Percentiles rank a stretch among this genome's conserved stretches.
Conservation (phyloP, 2,113 vertebrate genomes). For the Bostrychus sinensis region DNA sequence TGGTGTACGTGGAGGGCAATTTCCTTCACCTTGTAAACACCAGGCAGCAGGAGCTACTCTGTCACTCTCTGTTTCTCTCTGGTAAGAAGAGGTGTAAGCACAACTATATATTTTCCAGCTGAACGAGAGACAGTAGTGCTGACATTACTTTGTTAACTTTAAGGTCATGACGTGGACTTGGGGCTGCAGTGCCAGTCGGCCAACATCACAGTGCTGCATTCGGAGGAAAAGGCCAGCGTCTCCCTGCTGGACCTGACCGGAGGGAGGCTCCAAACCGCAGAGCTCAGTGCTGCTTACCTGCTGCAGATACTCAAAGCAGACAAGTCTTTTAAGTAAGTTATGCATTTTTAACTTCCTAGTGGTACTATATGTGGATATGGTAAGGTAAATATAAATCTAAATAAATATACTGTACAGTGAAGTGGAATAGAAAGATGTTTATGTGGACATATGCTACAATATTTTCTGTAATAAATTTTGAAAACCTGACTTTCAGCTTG, state of each 20-base stretch:
- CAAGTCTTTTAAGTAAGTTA: slow-evolving; percentile 36
- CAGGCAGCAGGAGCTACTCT: slow-evolving; percentile 89
- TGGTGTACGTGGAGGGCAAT: slow-evolving; percentile 86
- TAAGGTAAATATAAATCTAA: slow-evolving; percentile 1
- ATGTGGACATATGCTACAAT: slow-evolving; percentile 1
- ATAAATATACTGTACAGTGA: background rate
- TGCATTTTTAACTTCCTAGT: background rate
- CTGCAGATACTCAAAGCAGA: slow-evolving; percentile 77
- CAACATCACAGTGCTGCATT: slow-evolving; percentile 50
- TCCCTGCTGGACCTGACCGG: slow-evolving; percentile 76
- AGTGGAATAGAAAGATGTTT: slow-evolving; percentile 18
- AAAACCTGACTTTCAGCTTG: slow-evolving; percentile 24
- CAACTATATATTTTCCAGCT: background rate
- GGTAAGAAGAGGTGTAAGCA: slow-evolving; percentile 70
- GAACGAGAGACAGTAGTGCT: background rate
- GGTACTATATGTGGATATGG: background rate
- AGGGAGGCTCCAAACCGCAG: slow-evolving; percentile 76
- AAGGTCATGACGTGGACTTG: slow-evolving; percentile 61
- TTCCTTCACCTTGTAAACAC: slow-evolving; percentile 93
- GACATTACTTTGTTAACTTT: background rate
- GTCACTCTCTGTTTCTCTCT: slow-evolving; percentile 90
- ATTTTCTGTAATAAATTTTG: slow-evolving; percentile 21
- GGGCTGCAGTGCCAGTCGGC: slow-evolving; percentile 38
- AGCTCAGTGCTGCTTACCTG: slow-evolving; percentile 75
- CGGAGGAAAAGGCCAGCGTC: slow-evolving; percentile 49